A percentile compares a stretch with the other conserved stretches of the same genome.
These are phyloP conservation scores for Papilio elwesi DNA, from an alignment of 2,888 invertebrate species.

Conservation along the genomic window DNA sequence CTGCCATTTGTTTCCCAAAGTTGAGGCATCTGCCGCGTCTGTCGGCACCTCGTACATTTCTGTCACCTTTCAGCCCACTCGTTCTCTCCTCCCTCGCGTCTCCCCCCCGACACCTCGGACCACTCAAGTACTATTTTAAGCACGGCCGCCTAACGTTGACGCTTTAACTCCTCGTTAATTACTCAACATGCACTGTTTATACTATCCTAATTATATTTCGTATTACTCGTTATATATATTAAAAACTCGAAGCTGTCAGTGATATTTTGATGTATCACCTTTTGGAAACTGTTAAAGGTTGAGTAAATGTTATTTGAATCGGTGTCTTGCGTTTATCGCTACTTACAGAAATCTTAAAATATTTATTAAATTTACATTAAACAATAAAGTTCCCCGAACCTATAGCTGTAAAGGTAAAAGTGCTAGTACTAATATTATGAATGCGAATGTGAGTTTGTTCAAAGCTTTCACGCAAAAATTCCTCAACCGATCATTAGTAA, in stretches of 20 bases:
- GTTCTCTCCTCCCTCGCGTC: not conserved
- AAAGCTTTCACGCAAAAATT: no score
- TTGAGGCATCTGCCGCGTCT: slow-evolving; percentile 43
- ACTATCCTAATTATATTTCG: slow-evolving; percentile 1
- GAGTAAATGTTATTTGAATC: not conserved
- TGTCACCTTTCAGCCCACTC: slow-evolving; percentile 37
- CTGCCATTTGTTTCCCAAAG: slow-evolving; percentile 35
- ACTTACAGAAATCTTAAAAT: not conserved
- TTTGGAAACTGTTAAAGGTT: slow-evolving; percentile 10
- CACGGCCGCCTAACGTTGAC: slow-evolving; percentile 27
- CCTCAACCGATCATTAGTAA: no score
- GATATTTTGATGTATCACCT: not conserved
- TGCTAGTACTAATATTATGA: no score
- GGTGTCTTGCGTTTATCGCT: not conserved
- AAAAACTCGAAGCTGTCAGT: not conserved
- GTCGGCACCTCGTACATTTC: slow-evolving; percentile 47
- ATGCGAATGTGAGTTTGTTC: no score
- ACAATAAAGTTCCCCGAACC: not conserved
- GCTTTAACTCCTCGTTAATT: slow-evolving; percentile 33
- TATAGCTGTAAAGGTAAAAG: not conserved
- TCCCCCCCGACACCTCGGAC: slow-evolving; percentile 18
- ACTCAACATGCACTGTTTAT: slow-evolving; percentile 35
- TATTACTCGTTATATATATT: not conserved
- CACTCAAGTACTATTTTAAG: slow-evolving; percentile 35
- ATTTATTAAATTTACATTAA: slow-evolving; percentile 1